A percentile compares a stretch with the other conserved stretches of the same genome.
These are phyloP conservation scores for Siniperca knerii DNA, from an alignment of 2,113 vertebrate species.

Conservation along the genomic window DNA sequence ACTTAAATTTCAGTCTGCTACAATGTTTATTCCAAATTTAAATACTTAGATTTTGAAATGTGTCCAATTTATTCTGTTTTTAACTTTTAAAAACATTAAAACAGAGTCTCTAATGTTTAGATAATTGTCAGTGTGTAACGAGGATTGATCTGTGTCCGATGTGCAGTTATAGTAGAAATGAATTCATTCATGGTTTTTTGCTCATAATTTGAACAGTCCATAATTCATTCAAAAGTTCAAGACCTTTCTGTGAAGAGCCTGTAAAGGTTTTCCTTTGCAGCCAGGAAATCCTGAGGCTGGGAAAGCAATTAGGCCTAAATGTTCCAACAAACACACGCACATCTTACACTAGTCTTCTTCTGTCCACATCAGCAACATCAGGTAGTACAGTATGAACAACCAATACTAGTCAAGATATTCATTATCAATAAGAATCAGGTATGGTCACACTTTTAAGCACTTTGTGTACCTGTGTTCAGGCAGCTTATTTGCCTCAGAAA, in stretches of 20 bases:
- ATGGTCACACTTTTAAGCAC: background rate
- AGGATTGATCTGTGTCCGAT: background rate
- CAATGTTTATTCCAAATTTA: background rate
- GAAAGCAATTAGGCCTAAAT: slow-evolving; percentile 49
- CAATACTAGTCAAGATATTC: background rate
- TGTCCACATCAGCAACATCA: background rate
- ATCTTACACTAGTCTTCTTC: background rate
- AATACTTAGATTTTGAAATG: background rate
- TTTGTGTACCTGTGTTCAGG: background rate
- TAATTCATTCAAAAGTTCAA: slow-evolving; percentile 11
- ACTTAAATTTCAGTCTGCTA: background rate
- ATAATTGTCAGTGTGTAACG: background rate
- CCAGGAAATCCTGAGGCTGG: slow-evolving; percentile 56
- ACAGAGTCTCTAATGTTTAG: slow-evolving; percentile 13
- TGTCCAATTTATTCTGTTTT: background rate
- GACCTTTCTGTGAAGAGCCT: slow-evolving; percentile 3
- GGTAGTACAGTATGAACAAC: background rate
- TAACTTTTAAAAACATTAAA: slow-evolving; percentile 1
- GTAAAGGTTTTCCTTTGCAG: background rate
- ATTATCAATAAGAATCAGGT: background rate
- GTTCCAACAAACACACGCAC: background rate
- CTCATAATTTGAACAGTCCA: background rate
- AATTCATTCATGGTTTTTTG: slow-evolving; percentile 1
- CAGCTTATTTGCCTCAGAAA: background rate
- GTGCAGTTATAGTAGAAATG: background rate